Evolutionary conservation across 2,888 invertebrate species (phyloP), one percentile per base, ranked within the genome.

Genomic region (Thereva unica): DNA sequence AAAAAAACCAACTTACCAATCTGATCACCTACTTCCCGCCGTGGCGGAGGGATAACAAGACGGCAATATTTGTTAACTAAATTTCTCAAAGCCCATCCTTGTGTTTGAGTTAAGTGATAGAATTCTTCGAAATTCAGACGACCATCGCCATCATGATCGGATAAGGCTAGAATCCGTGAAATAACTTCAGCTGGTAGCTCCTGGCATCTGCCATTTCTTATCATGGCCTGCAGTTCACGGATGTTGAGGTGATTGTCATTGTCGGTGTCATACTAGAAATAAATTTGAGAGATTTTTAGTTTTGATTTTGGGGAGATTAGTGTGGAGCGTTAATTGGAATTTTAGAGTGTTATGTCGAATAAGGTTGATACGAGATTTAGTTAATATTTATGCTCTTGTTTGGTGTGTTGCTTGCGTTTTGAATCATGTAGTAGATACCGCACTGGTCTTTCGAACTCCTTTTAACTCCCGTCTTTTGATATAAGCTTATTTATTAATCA

Each of bases 131-230:
- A 88, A 74, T 87, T 86, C 68, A 91, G 78, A 57, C 83, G 83
- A 5, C 87, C 87, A 76, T 88, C 85, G 69, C 83, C 81, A 75
- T 90, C 84, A 44, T 76, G 73, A 78, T 92, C 92, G 0, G 86
- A 86, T 59, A 86, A 82, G 4, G 78, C 78, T 82, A 91, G 84
- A 71, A 92, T 89, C 77, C 86, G 85, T 63, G 84, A 83, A 4
- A 89, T 86, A 41, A 89, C 85, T 68, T 86, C 83, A 45, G 85
- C 83, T 0, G 91, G 91, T 49, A 92, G 84, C 71, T 91, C 90
- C 69, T 87, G 74, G 64, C 81, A 81, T 9, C 75, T 74, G 3
- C 78, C 78, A 10, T 75, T 71, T 59, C 74, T 73, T 54, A 81
- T 78, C 4, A 81, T 75, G 3, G 71, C 70, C 69, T 81, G 80